Percentiles rank a stretch among this genome's conserved stretches.
These are phyloP conservation scores for Mustela lutreola DNA, from an alignment of 2,113 vertebrate species.

Conservation along the genomic window DNA sequence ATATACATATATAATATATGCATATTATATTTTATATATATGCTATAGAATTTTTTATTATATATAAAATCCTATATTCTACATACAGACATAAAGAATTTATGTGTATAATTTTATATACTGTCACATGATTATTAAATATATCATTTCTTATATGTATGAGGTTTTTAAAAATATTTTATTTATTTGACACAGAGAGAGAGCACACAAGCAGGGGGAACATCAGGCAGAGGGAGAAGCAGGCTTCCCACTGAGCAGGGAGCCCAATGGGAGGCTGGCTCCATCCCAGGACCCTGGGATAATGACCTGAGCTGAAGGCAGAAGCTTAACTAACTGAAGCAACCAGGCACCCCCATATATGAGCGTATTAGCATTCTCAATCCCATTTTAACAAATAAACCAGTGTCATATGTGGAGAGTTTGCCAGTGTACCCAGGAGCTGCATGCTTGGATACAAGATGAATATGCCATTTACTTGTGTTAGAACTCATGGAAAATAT, in stretches of 20 bases:
- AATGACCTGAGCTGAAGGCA: too few species aligned
- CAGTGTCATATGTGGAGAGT: background rate
- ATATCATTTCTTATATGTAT: background rate
- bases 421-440: background rate
- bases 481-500: constrained; percentile 8
- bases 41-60: background rate
- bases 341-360: background rate
- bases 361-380: background rate
- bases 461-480: background rate
- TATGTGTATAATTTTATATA: background rate
- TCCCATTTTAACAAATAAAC: background rate
- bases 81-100: background rate
- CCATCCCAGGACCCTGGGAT: too few species aligned
- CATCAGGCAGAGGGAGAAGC: too few species aligned
- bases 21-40: background rate
- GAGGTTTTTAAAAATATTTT: too few species aligned
- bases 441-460: background rate
- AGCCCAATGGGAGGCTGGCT: too few species aligned
- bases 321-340: too few species aligned
- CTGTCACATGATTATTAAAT: background rate
- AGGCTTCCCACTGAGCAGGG: too few species aligned
- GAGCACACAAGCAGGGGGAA: too few species aligned
- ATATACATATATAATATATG: background rate
- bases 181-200: too few species aligned
- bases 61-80: background rate